Percentiles rank a stretch among this genome's conserved stretches.
phyloP scores from a whole-genome alignment of 2,888 invertebrate genomes.

The Barypeithes pellucidus region DNA sequence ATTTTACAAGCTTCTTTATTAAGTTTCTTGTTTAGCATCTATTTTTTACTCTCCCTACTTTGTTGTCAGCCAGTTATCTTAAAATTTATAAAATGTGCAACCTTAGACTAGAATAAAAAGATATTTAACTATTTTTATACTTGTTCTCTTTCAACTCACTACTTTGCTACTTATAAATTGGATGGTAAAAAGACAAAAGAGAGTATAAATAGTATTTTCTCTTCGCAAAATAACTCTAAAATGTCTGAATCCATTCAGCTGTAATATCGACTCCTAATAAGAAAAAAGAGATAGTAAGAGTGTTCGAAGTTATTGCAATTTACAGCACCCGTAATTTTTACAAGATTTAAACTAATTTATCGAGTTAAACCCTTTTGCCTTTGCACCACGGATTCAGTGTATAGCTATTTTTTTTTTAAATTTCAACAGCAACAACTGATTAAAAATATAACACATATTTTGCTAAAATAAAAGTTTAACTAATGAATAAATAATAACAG shows the following conservation, averaged over 20 bases:
- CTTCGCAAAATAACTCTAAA: no score
- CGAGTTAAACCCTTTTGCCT: constrained; percentile 5
- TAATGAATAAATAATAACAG: constrained; percentile 9
- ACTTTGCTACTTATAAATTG: constrained; percentile 1
- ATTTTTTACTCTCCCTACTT: background rate
- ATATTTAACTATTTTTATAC: constrained; percentile 11
- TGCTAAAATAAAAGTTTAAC: background rate
- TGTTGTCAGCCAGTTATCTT: constrained; percentile 6
- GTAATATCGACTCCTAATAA: no score
- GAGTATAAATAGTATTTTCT: background rate
- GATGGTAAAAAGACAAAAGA: constrained; percentile 2
- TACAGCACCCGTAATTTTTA: no score
- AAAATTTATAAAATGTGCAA: constrained; percentile 21
- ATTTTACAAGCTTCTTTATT: no score
- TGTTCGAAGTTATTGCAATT: no score
- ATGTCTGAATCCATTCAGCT: no score
- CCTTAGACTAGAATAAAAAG: constrained; percentile 25
- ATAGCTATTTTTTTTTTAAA: background rate
- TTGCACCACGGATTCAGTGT: background rate
- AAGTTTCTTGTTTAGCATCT: background rate
- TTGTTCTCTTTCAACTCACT: constrained; percentile 12
- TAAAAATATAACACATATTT: constrained; percentile 2
- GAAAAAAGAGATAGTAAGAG: no score
- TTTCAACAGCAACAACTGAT: constrained; percentile 6
- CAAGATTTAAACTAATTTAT: no score